Evolutionary conservation across 2,797 vertebrate species (phyloP).

Genomic region (Xenops minutus): DNA sequence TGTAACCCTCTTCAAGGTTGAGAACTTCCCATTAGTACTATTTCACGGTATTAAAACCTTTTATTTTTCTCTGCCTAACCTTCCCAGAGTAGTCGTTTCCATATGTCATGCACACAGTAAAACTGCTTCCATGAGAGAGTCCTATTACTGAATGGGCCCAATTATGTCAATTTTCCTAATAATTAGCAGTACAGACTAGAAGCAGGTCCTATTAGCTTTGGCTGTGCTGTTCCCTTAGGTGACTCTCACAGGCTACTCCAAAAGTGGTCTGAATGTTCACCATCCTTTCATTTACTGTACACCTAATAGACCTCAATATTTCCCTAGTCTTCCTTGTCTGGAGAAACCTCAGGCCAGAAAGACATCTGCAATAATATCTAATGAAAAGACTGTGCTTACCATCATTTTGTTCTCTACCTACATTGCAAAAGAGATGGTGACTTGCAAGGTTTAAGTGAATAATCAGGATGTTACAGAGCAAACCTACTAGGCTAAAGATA

Average conservation of each 20-base stretch:
- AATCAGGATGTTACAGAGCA: background rate
- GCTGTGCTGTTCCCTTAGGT: background rate
- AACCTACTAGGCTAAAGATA: background rate
- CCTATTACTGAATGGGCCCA: background rate
- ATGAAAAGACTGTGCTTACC: background rate
- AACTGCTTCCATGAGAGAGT: background rate
- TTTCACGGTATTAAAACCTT: background rate
- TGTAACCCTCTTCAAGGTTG: background rate
- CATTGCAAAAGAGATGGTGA: background rate
- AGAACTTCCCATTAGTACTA: constrained; percentile 8
- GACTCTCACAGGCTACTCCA: background rate
- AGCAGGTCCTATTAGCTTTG: background rate
- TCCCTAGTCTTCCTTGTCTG: background rate
- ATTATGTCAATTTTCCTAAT: background rate
- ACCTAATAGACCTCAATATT: background rate
- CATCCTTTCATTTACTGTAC: background rate
- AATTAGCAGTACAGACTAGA: background rate
- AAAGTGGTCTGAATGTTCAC: background rate
- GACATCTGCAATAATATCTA: background rate
- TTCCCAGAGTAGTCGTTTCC: background rate
- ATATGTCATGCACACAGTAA: background rate
- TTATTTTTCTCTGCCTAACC: background rate
- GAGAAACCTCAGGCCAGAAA: background rate
- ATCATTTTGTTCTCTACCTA: background rate
- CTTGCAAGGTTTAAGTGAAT: background rate